phyloP scores from a whole-genome alignment of 2,113 vertebrate species.

The Chionomys nivalis region DNA sequence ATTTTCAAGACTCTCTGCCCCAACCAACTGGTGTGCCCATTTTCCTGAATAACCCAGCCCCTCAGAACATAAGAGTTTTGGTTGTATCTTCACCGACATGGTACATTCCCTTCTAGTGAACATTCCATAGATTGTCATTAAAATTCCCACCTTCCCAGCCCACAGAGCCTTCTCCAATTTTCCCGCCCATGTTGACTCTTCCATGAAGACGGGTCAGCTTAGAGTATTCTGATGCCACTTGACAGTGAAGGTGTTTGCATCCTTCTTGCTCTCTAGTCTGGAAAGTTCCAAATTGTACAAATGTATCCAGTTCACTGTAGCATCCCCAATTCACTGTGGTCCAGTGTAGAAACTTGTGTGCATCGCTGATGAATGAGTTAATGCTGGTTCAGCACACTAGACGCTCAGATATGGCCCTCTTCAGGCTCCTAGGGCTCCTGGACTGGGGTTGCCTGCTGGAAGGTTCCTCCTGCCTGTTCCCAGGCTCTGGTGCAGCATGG shows the following conservation, averaged over 20 bases:
- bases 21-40: accelerated
- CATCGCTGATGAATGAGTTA: accelerated
- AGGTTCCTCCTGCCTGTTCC: neutral
- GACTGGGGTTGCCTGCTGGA: neutral
- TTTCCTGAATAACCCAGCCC: neutral
- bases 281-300: neutral
- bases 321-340: neutral
- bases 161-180: neutral
- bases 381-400: neutral
- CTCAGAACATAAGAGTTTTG: neutral
- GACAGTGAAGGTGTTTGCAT: accelerated
- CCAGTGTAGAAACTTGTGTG: accelerated
- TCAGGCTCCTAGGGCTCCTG: conserved; percentile 1
- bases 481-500: neutral
- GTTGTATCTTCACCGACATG: accelerated
- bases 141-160: neutral
- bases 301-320: accelerated
- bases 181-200: accelerated
- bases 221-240: accelerated
- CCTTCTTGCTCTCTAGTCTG: accelerated
- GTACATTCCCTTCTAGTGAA: neutral
- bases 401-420: neutral
- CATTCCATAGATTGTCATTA: neutral
- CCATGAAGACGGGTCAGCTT: neutral
- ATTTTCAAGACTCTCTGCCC: no score